These are phyloP conservation scores for Picus viridis DNA, from an alignment of 2,797 vertebrate genomes.

Conservation along the genomic window DNA sequence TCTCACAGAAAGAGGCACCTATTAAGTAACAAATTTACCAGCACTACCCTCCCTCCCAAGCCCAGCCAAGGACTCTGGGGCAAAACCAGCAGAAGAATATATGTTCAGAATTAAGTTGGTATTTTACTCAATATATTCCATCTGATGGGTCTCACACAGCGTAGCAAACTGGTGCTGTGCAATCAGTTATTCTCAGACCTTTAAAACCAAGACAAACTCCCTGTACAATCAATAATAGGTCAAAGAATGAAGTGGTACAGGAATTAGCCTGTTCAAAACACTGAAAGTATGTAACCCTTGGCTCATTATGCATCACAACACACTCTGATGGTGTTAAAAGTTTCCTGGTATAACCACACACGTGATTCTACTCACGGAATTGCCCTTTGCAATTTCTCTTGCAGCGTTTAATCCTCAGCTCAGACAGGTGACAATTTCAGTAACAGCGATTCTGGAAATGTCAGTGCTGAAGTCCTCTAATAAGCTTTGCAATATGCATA, in stretches of 20 bases:
- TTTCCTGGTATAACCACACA: slow-evolving; percentile 36
- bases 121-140: not conserved
- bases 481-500: not conserved
- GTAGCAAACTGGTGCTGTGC: not conserved
- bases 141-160: not conserved
- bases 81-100: not conserved
- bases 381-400: slow-evolving; percentile 2
- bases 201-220: slow-evolving; percentile 26
- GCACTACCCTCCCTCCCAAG: not conserved
- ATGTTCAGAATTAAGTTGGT: not conserved
- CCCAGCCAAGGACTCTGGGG: not conserved
- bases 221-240: not conserved
- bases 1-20: not conserved
- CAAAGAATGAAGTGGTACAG: not conserved
- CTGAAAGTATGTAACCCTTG: slow-evolving; percentile 39
- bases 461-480: slow-evolving; percentile 21
- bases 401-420: slow-evolving; percentile 18
- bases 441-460: slow-evolving; percentile 23
- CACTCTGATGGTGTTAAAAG: slow-evolving; percentile 16
- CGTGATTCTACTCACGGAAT: not conserved
- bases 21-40: not conserved
- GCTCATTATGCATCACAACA: slow-evolving; percentile 26
- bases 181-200: not conserved
- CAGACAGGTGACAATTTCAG: slow-evolving; percentile 41
- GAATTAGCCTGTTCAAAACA: slow-evolving; percentile 1